Conservation (phyloP, 2,888 invertebrate genomes). For the Diachrysia chrysitis region DNA sequence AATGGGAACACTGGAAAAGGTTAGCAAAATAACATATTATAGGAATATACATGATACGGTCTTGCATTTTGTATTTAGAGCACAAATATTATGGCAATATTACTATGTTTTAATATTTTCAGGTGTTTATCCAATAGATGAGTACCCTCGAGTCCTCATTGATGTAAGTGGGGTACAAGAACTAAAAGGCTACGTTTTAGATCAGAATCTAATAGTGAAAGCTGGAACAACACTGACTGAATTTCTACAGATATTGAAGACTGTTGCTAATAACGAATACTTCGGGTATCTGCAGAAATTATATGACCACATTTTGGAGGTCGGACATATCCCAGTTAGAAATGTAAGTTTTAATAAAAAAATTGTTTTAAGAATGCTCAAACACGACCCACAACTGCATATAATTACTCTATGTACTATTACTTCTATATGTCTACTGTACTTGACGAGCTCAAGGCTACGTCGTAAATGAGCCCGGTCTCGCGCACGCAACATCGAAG, state of each 20-base stretch:
- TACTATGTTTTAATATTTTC: slow-evolving; percentile 44
- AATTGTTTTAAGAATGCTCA: slow-evolving; percentile 24
- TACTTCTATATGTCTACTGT: no score
- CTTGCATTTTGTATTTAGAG: no score
- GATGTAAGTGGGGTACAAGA: slow-evolving; percentile 90
- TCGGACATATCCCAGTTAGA: slow-evolving; percentile 92
- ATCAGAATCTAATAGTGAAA: slow-evolving; percentile 85
- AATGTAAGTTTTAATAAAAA: slow-evolving; percentile 86
- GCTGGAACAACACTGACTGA: slow-evolving; percentile 88
- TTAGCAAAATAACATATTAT: slow-evolving; percentile 58
- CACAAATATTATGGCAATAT: not conserved
- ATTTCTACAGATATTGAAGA: slow-evolving; percentile 81
- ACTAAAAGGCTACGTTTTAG: slow-evolving; percentile 79
- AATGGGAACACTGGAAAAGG: slow-evolving; percentile 94
- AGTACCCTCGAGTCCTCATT: slow-evolving; percentile 85
- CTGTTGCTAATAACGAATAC: slow-evolving; percentile 64
- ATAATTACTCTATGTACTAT: not conserved
- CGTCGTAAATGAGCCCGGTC: no score
- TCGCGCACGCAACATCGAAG: no score
- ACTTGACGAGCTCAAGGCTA: no score
- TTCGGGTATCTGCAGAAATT: slow-evolving; percentile 90
- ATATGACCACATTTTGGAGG: slow-evolving; percentile 90
- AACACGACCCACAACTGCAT: not conserved
- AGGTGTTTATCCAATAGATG: slow-evolving; percentile 78
- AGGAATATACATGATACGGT: not conserved